Evolutionary conservation across 1,140 invertebrate species (phyloP), one percentile per base, ranked within the genome.

Genomic region (Drosophila nigrodunni): DNA sequence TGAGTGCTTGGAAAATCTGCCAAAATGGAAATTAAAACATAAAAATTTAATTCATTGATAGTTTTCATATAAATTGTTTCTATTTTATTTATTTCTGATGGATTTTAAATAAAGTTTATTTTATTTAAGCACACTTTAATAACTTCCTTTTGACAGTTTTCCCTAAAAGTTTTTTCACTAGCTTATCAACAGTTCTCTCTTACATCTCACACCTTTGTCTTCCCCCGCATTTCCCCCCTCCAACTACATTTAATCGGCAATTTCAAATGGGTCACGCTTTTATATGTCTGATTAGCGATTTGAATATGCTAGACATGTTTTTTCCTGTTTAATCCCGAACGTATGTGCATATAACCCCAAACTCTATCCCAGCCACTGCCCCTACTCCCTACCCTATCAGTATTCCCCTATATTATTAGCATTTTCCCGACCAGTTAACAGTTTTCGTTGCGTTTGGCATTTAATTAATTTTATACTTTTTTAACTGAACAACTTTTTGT

Each of bases 241-340:
- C 3, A 35, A 18, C 21, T 3, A 3, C 1, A 41, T 9, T 34
- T 65, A 62, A 79, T 82, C 83, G 83, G 71, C 80, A 82, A 88
- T 87, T 88, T 88, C 68, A 88, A 77, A 79, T 88, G 73, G 82
- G 82, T 77, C 82, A 79, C 52, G 64, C 69, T 37, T 66, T 54
- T 11, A 2, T 57, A 6, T 43, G 13, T 15, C 67, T 37, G 37
- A 50, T 58, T 58, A 64, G 25, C 37, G 46, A 43, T 76, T 86
- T 52, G 47, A 65, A 60, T 66, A 80, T 82, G 64, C 80, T 52
- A 79, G 62, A 54, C 80, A 77, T 74, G 79, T 77, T 25, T 76
- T 41, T 64, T 10, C 47, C 58, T n/a, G 13, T 18, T 50, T 30
- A 9, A 37, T 67, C n/a, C 52, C 50, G 39, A 15, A 9, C 46